These are phyloP conservation scores for Brienomyrus longianalis DNA, from an alignment of 2,113 vertebrate species.

Conservation along the genomic window DNA sequence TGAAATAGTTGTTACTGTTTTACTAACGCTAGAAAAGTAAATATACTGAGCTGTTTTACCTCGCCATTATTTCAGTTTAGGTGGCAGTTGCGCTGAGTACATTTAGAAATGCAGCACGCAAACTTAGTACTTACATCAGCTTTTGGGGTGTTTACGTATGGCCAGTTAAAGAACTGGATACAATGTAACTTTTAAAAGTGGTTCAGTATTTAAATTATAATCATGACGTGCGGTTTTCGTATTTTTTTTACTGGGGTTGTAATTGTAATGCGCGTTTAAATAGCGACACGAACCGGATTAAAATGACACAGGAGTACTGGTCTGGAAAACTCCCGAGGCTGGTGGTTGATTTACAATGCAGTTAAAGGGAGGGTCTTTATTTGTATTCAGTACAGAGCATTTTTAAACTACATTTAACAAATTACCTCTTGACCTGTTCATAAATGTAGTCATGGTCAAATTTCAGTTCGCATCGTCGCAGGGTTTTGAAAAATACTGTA, in stretches of 20 bases:
- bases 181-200: neutral
- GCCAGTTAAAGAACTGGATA: neutral
- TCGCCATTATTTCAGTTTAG: neutral
- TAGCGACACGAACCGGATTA: slow-evolving; percentile 15
- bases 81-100: neutral
- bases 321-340: neutral
- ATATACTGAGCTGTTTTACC: neutral
- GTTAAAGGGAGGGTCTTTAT: neutral
- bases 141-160: neutral
- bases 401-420: neutral
- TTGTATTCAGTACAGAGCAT: neutral
- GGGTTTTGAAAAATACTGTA: neutral
- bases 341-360: neutral
- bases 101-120: neutral
- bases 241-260: neutral
- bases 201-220: neutral
- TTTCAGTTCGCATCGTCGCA: neutral
- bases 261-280: neutral
- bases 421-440: neutral
- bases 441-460: neutral
- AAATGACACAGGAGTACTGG: slow-evolving; percentile 17
- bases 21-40: neutral
- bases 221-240: neutral
- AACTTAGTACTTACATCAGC: neutral
- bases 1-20: neutral